Evolutionary conservation across 2,888 invertebrate genomes (phyloP).

Genomic region (Drosophila falleni): DNA sequence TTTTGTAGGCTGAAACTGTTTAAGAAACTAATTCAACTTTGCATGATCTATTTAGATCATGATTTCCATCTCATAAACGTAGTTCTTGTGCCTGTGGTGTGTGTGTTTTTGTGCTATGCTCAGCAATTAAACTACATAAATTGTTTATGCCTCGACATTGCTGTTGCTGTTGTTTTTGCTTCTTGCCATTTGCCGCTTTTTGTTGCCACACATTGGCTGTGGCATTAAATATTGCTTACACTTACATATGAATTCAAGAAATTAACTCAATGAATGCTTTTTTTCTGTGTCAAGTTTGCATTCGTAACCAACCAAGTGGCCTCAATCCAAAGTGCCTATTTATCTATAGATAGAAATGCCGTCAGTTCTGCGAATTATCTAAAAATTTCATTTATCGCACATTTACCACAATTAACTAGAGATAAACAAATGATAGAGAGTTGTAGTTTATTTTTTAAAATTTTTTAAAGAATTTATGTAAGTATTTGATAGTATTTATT

Average conservation of each 20-base stretch:
- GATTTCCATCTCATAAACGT: slow-evolving; percentile 39
- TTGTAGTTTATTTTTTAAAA: not conserved
- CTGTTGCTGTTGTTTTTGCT: slow-evolving; percentile 16
- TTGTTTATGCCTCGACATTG: slow-evolving; percentile 48
- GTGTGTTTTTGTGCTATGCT: slow-evolving; percentile 31
- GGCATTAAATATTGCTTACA: slow-evolving; percentile 70
- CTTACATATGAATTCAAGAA: slow-evolving; percentile 60
- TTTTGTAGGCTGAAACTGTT: not conserved
- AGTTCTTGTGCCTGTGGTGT: slow-evolving; percentile 4
- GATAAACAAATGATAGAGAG: slow-evolving; percentile 1
- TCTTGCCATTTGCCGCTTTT: slow-evolving; percentile 9
- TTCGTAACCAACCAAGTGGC: slow-evolving; percentile 40
- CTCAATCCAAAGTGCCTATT: slow-evolving; percentile 48
- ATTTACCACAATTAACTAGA: slow-evolving; percentile 5
- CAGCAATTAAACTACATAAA: slow-evolving; percentile 53
- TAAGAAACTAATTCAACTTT: not conserved
- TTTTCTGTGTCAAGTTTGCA: slow-evolving; percentile 73
- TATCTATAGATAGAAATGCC: slow-evolving; percentile 37
- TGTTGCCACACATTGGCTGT: slow-evolving; percentile 45
- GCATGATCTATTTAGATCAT: slow-evolving; percentile 2
- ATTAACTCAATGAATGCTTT: slow-evolving; percentile 52
- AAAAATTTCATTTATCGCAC: slow-evolving; percentile 27
- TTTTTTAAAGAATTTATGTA: not conserved
- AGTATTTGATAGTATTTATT: not conserved
- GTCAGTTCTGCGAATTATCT: slow-evolving; percentile 37